These are phyloP conservation scores for Notocelia uddmanniana DNA, from an alignment of 2,888 invertebrate genomes.

Conservation along the genomic window DNA sequence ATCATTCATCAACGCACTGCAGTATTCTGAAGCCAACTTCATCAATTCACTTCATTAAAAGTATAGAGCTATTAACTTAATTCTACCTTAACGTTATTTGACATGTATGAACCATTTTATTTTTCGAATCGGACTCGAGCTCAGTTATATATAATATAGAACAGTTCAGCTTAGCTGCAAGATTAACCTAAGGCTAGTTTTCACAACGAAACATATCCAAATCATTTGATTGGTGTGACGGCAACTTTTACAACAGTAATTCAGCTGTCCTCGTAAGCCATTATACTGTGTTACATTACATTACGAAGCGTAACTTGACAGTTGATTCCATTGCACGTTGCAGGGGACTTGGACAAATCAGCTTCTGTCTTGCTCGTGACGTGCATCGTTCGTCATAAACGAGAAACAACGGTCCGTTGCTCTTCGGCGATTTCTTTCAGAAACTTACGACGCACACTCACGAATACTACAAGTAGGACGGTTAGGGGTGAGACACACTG, in stretches of 20 bases:
- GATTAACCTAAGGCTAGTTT: too few species aligned
- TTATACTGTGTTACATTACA: constrained; percentile 14
- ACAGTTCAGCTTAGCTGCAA: too few species aligned
- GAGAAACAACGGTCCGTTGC: constrained; percentile 22
- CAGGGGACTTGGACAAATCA: constrained; percentile 33
- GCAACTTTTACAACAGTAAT: background rate
- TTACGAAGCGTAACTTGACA: background rate
- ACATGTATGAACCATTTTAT: background rate
- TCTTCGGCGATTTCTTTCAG: constrained; percentile 22
- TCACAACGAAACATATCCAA: too few species aligned
- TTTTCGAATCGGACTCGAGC: background rate
- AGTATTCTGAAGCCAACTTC: too few species aligned
- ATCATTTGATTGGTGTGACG: background rate
- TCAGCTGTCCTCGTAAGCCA: background rate
- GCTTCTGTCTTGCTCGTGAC: constrained; percentile 35
- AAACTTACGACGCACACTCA: constrained; percentile 14
- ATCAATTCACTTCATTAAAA: too few species aligned
- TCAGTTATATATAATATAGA: too few species aligned
- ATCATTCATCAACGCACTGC: too few species aligned
- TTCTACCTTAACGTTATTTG: background rate
- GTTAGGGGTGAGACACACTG: background rate
- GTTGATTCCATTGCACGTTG: constrained; percentile 31
- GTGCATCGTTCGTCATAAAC: constrained; percentile 35
- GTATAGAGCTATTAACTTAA: too few species aligned
- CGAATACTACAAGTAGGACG: background rate